Base-by-base conservation (phyloP, 1,140 invertebrate species). In the Leptoteleia sp. region DNA sequence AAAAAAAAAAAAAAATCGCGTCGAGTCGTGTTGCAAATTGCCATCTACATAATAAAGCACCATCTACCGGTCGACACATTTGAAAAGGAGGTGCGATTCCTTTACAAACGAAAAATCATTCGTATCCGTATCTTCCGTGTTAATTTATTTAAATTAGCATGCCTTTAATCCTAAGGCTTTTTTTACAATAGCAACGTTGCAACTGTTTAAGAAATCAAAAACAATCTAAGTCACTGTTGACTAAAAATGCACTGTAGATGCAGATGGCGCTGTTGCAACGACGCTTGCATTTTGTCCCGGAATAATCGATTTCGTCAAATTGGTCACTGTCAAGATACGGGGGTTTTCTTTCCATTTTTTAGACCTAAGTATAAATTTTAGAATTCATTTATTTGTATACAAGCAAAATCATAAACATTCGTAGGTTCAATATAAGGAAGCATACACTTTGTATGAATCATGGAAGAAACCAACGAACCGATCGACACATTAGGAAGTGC, bases 391-490 rank as follows among this genome's bases (percentile, higher is more conserved):
- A 1, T 29, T 27, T 43, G 16, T 29, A 17, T 65, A 29, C 31
- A 13, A 6, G 13, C 61, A 9, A 42, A 50, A n/a, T 19, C 9
- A 33, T 40, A 7, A 12, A 35, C 43, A 35, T 13, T 38, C 16
- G 12, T 38, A 17, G 27, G 52, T 42, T 65, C 35, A 27, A 68
- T 43, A 11, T n/a, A 71, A 61, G 67, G 67, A 71, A 71, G 67
- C 55, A 59, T 67, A 29, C 33, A 62, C n/a, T 55, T 31, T 35
- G 11, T 16, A 47, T 35, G 16, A 70, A 40, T 57, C 22, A 13
- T 50, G 65, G 65, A 70, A 70, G 65, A 59, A 13, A 43, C 40
- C 27, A 35, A 40, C 31, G 40, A 67, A 31, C 2, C 5, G 16
- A 7, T 57, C 33, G 12, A 31, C 37, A 25, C 61, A 25, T 52